Conservation (phyloP, 1,140 invertebrate genomes). For the Cydia pomonella region DNA sequence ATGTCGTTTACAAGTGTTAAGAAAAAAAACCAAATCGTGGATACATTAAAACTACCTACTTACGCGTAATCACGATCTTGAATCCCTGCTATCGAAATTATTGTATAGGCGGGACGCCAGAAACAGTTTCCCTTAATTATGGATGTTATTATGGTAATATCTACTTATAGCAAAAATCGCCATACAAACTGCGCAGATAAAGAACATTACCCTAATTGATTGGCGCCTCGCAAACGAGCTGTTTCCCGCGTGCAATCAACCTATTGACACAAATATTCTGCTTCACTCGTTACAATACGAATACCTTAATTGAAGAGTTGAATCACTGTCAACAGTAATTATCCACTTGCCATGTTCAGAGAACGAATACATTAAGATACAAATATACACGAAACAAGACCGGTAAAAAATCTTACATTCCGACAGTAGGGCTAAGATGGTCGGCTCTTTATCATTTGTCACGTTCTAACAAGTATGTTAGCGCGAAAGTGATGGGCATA, state of each 20-base stretch:
- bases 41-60: no score
- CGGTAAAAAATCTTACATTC: no score
- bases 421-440: no score
- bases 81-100: no score
- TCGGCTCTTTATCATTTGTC: no score
- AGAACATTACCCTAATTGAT: constrained; percentile 35
- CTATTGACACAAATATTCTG: constrained; percentile 45
- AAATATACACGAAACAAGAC: background rate
- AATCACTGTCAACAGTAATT: constrained; percentile 25
- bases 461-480: no score
- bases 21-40: no score
- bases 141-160: background rate
- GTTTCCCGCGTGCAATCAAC: constrained; percentile 43
- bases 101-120: no score
- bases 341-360: constrained; percentile 3
- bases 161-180: constrained; percentile 22
- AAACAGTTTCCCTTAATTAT: no score
- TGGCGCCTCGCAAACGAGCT: constrained; percentile 38
- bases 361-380: background rate
- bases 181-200: background rate
- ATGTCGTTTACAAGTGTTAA: no score
- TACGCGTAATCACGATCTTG: no score
- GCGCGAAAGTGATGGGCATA: no score
- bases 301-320: constrained; percentile 10
- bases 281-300: constrained; percentile 28